These are phyloP conservation scores for Ophion ellenae DNA, from an alignment of 2,888 invertebrate genomes.

Conservation along the genomic window DNA sequence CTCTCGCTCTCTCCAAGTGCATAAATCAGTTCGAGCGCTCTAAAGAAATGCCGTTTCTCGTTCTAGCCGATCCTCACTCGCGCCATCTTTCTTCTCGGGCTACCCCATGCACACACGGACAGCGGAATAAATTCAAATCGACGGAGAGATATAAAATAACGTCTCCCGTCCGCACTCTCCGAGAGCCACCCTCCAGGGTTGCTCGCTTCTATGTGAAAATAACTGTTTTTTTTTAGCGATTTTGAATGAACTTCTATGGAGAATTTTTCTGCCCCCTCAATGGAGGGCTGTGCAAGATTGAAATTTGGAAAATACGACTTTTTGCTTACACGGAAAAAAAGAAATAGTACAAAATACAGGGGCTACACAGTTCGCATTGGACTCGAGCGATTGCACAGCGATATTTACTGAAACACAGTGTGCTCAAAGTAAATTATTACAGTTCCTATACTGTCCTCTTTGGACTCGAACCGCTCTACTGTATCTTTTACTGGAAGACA, in stretches of 20 bases:
- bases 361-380: too few relatives aligned
- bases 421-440: too few relatives aligned
- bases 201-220: conserved; percentile 26
- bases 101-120: conserved; percentile 1
- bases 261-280: too few relatives aligned
- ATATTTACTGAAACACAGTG: too few relatives aligned
- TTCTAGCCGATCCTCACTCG: conserved; percentile 32
- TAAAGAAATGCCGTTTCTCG: conserved; percentile 59
- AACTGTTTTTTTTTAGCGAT: conserved; percentile 28
- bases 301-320: too few relatives aligned
- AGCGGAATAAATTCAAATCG: conserved; percentile 19
- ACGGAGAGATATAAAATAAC: conserved; percentile 17
- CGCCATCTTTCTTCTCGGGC: conserved; percentile 23
- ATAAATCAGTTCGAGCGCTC: conserved; percentile 62
- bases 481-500: too few relatives aligned
- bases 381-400: too few relatives aligned
- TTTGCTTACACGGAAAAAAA: too few relatives aligned
- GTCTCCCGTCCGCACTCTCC: conserved; percentile 4
- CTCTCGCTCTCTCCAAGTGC: conserved; percentile 23
- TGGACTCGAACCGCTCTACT: too few relatives aligned
- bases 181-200: not conserved
- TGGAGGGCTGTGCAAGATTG: too few relatives aligned
- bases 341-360: too few relatives aligned
- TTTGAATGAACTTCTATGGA: not conserved
- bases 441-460: too few relatives aligned